These are phyloP conservation scores for Cotesia congregata DNA, from an alignment of 2,888 invertebrate species.

Conservation along the genomic window DNA sequence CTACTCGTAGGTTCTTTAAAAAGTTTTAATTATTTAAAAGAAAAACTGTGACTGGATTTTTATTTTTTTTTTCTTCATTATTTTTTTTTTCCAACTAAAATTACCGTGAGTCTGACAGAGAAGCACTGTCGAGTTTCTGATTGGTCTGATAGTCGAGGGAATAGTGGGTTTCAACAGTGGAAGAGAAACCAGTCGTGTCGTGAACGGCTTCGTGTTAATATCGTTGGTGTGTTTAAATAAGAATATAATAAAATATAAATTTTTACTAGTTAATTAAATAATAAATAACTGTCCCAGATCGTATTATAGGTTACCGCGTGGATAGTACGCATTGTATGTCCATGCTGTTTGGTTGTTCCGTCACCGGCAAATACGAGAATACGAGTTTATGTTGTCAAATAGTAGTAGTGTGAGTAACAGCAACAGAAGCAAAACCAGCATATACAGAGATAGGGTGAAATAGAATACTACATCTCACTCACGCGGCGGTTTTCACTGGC, in stretches of 20 bases:
- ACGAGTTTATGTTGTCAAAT: not conserved
- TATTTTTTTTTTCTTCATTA: too few species aligned
- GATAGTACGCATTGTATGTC: constrained; percentile 43
- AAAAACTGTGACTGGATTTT: too few species aligned
- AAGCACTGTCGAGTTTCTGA: not conserved
- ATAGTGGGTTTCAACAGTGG: constrained; percentile 31
- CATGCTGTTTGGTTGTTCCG: constrained; percentile 52
- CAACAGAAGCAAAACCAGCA: constrained; percentile 51
- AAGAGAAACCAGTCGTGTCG: constrained; percentile 41
- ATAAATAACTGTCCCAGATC: not conserved
- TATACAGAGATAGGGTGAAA: constrained; percentile 59
- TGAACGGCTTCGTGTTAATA: constrained; percentile 39
- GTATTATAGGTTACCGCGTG: constrained; percentile 2
- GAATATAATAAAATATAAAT: not conserved
- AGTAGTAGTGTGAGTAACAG: not conserved
- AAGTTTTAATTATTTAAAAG: not conserved
- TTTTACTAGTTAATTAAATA: not conserved
- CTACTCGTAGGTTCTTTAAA: constrained; percentile 9
- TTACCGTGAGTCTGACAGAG: not conserved
- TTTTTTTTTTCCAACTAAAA: not conserved
- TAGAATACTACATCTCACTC: constrained; percentile 48
- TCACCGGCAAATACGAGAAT: constrained; percentile 56
- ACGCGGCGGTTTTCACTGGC: constrained; percentile 52
- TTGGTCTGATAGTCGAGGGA: constrained; percentile 14
- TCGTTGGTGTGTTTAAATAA: not conserved